Evolutionary conservation across 2,113 vertebrate genomes (phyloP), one percentile per base, ranked within the genome.

Genomic region (Isurus oxyrinchus): DNA sequence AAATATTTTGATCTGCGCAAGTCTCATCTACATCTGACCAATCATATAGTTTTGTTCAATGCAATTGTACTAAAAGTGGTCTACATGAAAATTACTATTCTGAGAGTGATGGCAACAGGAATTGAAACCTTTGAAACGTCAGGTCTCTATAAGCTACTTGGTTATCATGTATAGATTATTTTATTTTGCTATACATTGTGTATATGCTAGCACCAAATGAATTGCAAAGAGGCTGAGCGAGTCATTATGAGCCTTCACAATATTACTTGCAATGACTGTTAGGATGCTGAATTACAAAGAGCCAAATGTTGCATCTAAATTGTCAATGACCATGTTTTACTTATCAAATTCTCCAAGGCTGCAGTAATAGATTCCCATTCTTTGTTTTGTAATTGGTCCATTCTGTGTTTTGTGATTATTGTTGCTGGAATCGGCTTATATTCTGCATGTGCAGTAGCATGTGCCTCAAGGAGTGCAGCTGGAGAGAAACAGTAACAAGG

Each of bases 401-500:
- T 35, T 61, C 57, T 59, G 10, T 31, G 87, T 57, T 57, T 90
- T 23, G 25, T 90, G 53, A 57, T 90, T 31, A 59, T 91, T 59
- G 88, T 63, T 57, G 40, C 44, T 94, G 35, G 19, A 94, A 94
- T 94, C 40, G 59, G n/a, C 35, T 94, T 88, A 8, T 63, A 40
- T 94, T 66, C 5, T 94, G 59, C 35, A 21, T n/a, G 27, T 35
- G 59, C 2, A 6, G 31, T 23, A n/a, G 57, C 4, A 44, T 40
- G 72, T 35, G 72, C 72, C n/a, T 94, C 35, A 63, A 40, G 57
- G 90, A n/a, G n/a, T 40, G n/a, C 90, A 94, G 35, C 59, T 8
- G 90, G 35, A n/a, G 90, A 61, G 57, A 93, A 91, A 35, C 55
- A 13, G 90, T 94, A 94, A 94, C 90, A 1, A 94, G n/a, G 90